phyloP scores from a whole-genome alignment of 2,888 invertebrate genomes.

The Erebia palarica region DNA sequence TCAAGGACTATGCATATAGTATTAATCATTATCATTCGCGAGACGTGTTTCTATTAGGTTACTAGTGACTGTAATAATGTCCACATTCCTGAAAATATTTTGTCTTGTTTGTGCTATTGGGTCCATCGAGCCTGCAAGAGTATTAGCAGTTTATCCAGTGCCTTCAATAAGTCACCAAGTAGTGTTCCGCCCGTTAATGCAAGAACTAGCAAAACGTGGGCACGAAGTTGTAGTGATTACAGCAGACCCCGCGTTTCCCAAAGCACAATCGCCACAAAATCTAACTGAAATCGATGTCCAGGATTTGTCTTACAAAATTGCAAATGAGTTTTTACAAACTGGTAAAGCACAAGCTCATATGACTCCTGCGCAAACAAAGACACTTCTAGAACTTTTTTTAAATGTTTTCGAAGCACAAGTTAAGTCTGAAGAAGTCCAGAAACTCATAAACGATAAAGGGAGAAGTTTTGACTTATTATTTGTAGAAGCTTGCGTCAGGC shows the following conservation, averaged over 20 bases:
- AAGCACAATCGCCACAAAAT: conserved; percentile 53
- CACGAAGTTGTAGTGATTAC: conserved; percentile 63
- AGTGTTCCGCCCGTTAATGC: conserved; percentile 52
- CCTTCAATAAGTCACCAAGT: conserved; percentile 59
- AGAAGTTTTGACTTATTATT: conserved; percentile 53
- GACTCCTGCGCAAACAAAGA: conserved; percentile 25
- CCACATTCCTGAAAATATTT: conserved; percentile 15
- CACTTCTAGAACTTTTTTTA: conserved; percentile 24
- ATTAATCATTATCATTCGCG: too few relatives aligned
- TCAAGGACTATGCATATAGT: background rate
- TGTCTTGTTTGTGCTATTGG: conserved; percentile 8
- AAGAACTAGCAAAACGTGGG: conserved; percentile 57
- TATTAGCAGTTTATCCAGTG: conserved; percentile 54
- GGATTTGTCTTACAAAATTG: conserved; percentile 51
- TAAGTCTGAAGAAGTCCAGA: conserved; percentile 36
- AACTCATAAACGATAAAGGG: conserved; percentile 37
- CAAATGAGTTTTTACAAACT: conserved; percentile 32
- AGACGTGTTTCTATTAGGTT: background rate
- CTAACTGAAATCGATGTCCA: conserved; percentile 58
- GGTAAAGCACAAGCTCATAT: conserved; percentile 33
- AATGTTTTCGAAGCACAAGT: conserved; percentile 40
- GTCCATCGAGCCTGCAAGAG: conserved; percentile 45
- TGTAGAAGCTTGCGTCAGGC: conserved; percentile 47
- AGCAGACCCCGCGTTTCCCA: conserved; percentile 51
- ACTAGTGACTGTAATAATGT: background rate